Evolutionary conservation across 2,113 vertebrate species (phyloP).

Genomic region (Chaetura pelagica): DNA sequence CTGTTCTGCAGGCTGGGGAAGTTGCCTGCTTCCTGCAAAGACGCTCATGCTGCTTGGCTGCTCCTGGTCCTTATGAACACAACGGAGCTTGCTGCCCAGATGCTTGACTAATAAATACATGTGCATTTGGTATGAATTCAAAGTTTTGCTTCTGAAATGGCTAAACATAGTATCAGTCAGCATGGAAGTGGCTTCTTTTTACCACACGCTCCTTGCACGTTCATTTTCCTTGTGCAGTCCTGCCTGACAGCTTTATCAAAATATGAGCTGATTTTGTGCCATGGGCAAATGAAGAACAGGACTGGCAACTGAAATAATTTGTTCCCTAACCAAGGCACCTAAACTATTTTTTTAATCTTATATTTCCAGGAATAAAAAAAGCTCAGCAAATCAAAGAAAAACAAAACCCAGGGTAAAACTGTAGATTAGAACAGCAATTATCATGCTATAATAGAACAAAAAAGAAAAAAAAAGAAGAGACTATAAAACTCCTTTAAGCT

Average conservation of each 20-base stretch:
- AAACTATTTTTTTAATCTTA: background rate
- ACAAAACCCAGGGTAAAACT: background rate
- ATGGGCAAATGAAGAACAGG: background rate
- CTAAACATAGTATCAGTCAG: rapidly evolving
- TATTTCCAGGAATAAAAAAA: background rate
- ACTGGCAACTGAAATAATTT: background rate
- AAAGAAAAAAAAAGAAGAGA: background rate
- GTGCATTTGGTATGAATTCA: background rate
- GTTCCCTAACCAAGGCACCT: background rate
- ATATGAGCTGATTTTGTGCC: background rate
- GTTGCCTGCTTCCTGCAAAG: background rate
- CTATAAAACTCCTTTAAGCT: background rate
- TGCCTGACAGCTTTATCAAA: background rate
- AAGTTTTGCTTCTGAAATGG: background rate
- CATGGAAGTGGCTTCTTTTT: background rate
- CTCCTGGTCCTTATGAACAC: background rate
- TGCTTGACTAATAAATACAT: background rate
- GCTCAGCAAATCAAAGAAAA: background rate
- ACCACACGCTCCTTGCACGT: background rate
- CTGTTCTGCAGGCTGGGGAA: background rate
- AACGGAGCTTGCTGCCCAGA: background rate
- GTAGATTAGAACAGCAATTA: background rate
- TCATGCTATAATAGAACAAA: background rate
- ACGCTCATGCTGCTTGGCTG: background rate
- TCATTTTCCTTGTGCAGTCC: background rate